Base-by-base conservation (phyloP, 2,888 invertebrate species). In the Volucella bombylans region DNA sequence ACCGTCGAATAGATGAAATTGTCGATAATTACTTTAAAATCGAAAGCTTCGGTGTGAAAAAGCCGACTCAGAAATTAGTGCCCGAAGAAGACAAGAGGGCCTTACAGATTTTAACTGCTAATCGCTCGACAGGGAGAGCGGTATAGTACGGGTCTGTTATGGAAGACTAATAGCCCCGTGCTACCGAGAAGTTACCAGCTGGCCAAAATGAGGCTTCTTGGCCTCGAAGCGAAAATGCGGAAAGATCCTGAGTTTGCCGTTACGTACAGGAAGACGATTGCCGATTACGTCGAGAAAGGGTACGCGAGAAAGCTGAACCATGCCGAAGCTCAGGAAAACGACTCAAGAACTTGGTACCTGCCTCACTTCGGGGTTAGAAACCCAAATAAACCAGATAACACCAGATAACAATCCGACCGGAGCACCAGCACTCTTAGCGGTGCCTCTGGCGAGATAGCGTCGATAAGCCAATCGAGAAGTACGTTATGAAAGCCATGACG, bases 341-440 rank as follows among this genome's bases (percentile, higher is more conserved):
- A n/a, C 6, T 18, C 65, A 6, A 52, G 54, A 12, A 59, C 45
- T 6, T 87, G 87, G 86, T 88, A 86, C 64, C 50, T 88, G 38
- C 87, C 88, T 8, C 86, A 87, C 49, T 87, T 87, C 50, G 85
- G 82, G 0, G 87, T 87, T 1, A 14, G n/a, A n/a, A 79, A 78
- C 14, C 77, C 68, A 6, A 86, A 87, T 65, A 88, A 89, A 74
- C 88, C 88, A 2, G 82, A 69, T 0, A 88, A 87, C 79, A 86
- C 23, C 47, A 62, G 10, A 18, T 62, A n/a, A 4, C 31, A 9
- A 62, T 62, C 12, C 15, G 62, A 0, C 57, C 78, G 12, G 86
- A 87, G 39, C 90, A 90, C 71, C 87, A 87, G 55, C 64, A 87
- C 52, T 69, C 88, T 0, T 88, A 89, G 74, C 55, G 88, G n/a